These are phyloP conservation scores for Gila robusta DNA, from an alignment of 2,797 vertebrate species.

Conservation along the genomic window DNA sequence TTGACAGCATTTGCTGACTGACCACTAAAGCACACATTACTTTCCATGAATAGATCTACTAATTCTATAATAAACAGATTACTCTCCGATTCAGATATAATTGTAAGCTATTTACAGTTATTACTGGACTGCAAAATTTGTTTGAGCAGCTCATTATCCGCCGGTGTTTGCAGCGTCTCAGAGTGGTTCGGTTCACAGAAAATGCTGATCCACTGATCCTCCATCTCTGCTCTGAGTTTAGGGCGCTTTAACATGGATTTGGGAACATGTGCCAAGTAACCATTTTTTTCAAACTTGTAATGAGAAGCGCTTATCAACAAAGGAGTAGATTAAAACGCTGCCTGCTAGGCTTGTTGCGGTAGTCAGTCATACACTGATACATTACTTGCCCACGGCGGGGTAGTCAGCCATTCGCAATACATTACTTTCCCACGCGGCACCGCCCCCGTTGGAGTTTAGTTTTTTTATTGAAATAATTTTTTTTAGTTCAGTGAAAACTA, in stretches of 20 bases:
- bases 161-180: background rate
- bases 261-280: background rate
- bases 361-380: background rate
- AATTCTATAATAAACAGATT: background rate
- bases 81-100: background rate
- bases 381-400: background rate
- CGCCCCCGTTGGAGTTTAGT: background rate
- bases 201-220: background rate
- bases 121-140: background rate
- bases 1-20: background rate
- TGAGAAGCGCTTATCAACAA: background rate
- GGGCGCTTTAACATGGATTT: background rate
- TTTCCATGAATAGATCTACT: background rate
- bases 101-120: background rate
- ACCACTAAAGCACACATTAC: background rate
- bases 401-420: background rate
- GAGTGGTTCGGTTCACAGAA: background rate
- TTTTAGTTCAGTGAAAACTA: too few relatives aligned
- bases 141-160: background rate
- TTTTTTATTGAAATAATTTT: background rate
- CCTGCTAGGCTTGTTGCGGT: background rate
- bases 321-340: background rate
- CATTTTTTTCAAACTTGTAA: background rate
- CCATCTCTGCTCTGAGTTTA: background rate
- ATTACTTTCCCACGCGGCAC: too few relatives aligned